A percentile compares a stretch with the other conserved stretches of the same genome.
These are phyloP conservation scores for Thalassophryne amazonica DNA, from an alignment of 2,797 vertebrate genomes.

Conservation along the genomic window DNA sequence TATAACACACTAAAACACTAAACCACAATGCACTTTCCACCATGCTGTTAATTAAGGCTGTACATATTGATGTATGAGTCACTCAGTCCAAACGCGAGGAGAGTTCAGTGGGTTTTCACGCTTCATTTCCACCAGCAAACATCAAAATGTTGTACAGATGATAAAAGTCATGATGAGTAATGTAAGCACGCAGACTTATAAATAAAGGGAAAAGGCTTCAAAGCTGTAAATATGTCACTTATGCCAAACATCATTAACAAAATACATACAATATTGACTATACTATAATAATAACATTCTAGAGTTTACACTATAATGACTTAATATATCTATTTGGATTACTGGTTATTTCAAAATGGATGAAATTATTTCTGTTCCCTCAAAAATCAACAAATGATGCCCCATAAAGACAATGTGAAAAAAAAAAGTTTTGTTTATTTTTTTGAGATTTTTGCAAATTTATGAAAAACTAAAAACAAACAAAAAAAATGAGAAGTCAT, in stretches of 20 bases:
- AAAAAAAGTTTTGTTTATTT: too few relatives aligned
- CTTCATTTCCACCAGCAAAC: conserved; percentile 29
- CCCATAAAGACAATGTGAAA: too few relatives aligned
- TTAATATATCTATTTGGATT: too few relatives aligned
- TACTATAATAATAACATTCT: background rate
- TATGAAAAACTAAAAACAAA: too few relatives aligned
- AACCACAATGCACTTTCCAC: background rate
- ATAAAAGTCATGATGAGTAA: conserved; percentile 20
- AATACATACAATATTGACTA: conserved; percentile 13
- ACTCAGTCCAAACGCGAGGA: conserved; percentile 6
- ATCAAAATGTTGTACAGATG: conserved; percentile 42
- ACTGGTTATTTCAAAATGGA: too few relatives aligned
- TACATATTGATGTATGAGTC: conserved; percentile 10
- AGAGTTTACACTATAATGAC: background rate
- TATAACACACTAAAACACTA: background rate
- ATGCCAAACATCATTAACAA: conserved; percentile 7
- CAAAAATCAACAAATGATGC: too few relatives aligned
- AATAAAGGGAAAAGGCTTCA: conserved; percentile 20
- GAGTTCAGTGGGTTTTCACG: conserved; percentile 23
- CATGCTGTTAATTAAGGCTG: conserved; percentile 7
- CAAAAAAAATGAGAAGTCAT: too few relatives aligned
- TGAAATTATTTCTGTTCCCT: too few relatives aligned
- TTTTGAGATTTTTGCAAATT: too few relatives aligned
- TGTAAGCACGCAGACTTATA: conserved; percentile 20
- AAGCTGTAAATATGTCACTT: conserved; percentile 15